Base-by-base conservation (phyloP, 1,140 invertebrate species). In the Panagrolaimus sp. region DNA sequence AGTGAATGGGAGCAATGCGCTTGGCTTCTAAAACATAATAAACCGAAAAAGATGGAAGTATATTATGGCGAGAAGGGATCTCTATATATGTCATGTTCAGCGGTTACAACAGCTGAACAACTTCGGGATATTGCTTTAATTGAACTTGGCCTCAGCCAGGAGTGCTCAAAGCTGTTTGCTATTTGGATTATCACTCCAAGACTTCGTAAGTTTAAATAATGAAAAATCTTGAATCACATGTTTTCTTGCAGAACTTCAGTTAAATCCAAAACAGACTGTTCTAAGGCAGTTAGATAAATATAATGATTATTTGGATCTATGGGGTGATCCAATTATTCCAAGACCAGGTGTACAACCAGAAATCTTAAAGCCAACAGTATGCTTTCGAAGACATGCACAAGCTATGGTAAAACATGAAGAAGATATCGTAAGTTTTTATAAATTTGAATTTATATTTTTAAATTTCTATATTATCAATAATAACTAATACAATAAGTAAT, bases 231-330 rank as follows among this genome's bases (percentile, higher is more conserved):
- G 11, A 66, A 43, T 47, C 0, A 13, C 14, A 11, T 31, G 46
- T 67, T 80, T 61, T 53, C n/a, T n/a, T n/a, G n/a, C n/a, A 80
- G 78, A 68, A 48, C 68, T 80, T 8, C 78, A 80, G 72, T 63
- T 80, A 20, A 82, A 82, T 69, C 72, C 72, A 14, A 72, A 78
- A 31, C 70, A 78, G 27, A 78, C 75, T 43, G 67, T 82, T 20
- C 63, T 68, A 16, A 53, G 67, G 9, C 76, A 80, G 42, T 44
- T 82, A 65, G 70, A 79, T 11, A 80, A 82, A 68, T 80, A 79
- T 77, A 14, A 57, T 5, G 61, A 74, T 47, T 73, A 76, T 27
- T 57, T 80, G 47, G 72, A 69, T 1, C 75, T 80, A 46, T 80
- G 69, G 57, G 75, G 78, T 20, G 68, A 67, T 42, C 20, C 65